Evolutionary conservation across 2,797 vertebrate genomes (phyloP), one percentile per base, ranked within the genome.

Genomic region (Lates japonicus): DNA sequence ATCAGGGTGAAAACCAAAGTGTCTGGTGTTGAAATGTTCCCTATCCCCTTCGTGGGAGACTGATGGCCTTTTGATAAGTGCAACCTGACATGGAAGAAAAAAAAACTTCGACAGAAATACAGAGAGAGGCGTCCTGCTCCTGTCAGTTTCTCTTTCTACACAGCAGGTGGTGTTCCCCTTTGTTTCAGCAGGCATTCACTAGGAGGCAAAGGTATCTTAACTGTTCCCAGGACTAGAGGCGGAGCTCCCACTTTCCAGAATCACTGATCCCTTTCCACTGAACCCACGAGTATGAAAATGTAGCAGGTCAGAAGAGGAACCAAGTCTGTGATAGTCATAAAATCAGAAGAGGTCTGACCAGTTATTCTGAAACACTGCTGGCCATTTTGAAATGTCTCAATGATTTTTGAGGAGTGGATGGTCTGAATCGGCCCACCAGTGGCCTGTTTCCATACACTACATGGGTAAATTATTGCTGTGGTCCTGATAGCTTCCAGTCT

Each of bases 381-480:
- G 33, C 58, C 33, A 55, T 63, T 81, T 52, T 62, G 33, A 79
- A 73, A 77, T 22, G 65, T 81, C 12, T 70, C 3, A 44, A 4
- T 59, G 70, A 46, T 57, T 55, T 9, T 54, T 31, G 62, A 64
- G 67, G 64, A 64, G 75, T 61, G 22, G 58, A 67, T 25, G 78
- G 84, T 74, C 29, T 61, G 67, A 72, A 25, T 14, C 12, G 71
- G 78, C 83, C 91, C 81, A 76, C 85, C 91, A 82, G 89, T 86
- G 88, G 82, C 86, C 89, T 12, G 64, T 67, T 60, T 46, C 57
- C 57, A 39, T 11, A 16, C 80, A 22, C 17, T 51, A 3, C 58
- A 22, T 62, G 66, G 52, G 60, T 64, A 4, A 22, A 57, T 93
- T 94, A 93, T 92, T 93, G 91, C 92, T 91, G 91, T 83, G 75